phyloP scores from a whole-genome alignment of 1,140 invertebrate genomes.

The Drosophila lowei region DNA sequence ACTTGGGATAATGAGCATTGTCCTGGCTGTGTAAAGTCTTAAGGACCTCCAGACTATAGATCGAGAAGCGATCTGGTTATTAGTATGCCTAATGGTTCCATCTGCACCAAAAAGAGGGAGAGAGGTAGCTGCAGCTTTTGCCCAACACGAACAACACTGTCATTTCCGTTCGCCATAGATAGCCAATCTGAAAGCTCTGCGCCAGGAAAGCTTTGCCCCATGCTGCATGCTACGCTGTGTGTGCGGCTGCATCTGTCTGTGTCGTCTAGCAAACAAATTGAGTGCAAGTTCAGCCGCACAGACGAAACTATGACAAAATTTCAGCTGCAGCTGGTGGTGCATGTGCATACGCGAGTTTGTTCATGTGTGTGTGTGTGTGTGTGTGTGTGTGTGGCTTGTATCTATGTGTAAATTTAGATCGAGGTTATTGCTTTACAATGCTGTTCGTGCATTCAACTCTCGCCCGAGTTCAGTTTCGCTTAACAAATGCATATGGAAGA shows the following conservation, averaged over 20 bases:
- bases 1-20: too few relatives aligned
- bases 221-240: slow-evolving; percentile 5
- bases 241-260: background rate
- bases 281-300: slow-evolving; percentile 74
- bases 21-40: too few relatives aligned
- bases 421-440: slow-evolving; percentile 81
- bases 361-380: slow-evolving; percentile 10
- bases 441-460: slow-evolving; percentile 78
- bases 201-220: slow-evolving; percentile 34
- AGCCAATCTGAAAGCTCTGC: slow-evolving; percentile 29
- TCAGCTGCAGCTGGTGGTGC: slow-evolving; percentile 24
- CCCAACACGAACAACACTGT: slow-evolving; percentile 3
- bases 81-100: too few relatives aligned
- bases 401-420: slow-evolving; percentile 80
- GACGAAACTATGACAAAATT: slow-evolving; percentile 30
- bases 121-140: background rate
- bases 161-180: slow-evolving; percentile 59
- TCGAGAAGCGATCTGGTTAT: too few relatives aligned
- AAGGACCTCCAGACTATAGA: too few relatives aligned
- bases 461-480: slow-evolving; percentile 35
- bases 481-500: slow-evolving; percentile 13
- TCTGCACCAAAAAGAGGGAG: too few relatives aligned
- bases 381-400: slow-evolving; percentile 48
- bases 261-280: slow-evolving; percentile 45
- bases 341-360: too few relatives aligned